Evolutionary conservation across 2,797 vertebrate species (phyloP), one percentile per base, ranked within the genome.

Genomic region (Falco concolor): DNA sequence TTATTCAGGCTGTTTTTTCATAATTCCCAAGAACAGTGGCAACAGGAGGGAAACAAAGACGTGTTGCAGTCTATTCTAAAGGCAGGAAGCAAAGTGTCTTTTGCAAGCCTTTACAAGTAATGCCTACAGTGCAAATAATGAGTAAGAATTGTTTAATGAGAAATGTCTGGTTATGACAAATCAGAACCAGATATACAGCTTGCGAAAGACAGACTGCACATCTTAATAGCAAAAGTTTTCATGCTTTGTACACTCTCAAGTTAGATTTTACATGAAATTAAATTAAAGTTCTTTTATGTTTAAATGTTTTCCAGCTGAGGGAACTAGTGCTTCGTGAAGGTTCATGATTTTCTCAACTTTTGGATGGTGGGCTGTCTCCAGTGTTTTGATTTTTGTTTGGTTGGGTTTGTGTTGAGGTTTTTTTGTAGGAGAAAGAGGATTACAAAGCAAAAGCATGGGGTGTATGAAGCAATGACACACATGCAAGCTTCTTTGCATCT

Each of bases 341-440:
- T 30, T 75, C 20, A 5, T 25, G 4, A 13, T 59, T 89, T 20
- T 69, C n/a, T 78, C 34, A 72, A 61, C 15, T 86, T 81, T 84
- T 3, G 10, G 11, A 22, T 45, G 12, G 8, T 53, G 3, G 18
- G 2, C 13, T 79, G 22, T 27, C 8, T 73, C 32, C 16, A 9
- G 3, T 22, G 59, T 44, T 52, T 24, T 9, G 3, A 2, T 0
- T 49, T 87, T 84, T 17, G 1, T 1, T 47, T 69, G 13, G 6
- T 68, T 84, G 13, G 3, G 1, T 40, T 61, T 69, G 5, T 42
- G 32, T 25, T 34, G 14, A 44, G 7, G 6, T 24, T 63, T 27
- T 53, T 50, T 20, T 25, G 2, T 27, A 44, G 12, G 25, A 53
- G 22, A 63, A 38, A 85, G 4, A 47, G 10, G 25, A 36, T 61